Base-by-base conservation (phyloP, 2,797 vertebrate genomes). In the Melanogrammus aeglefinus region DNA sequence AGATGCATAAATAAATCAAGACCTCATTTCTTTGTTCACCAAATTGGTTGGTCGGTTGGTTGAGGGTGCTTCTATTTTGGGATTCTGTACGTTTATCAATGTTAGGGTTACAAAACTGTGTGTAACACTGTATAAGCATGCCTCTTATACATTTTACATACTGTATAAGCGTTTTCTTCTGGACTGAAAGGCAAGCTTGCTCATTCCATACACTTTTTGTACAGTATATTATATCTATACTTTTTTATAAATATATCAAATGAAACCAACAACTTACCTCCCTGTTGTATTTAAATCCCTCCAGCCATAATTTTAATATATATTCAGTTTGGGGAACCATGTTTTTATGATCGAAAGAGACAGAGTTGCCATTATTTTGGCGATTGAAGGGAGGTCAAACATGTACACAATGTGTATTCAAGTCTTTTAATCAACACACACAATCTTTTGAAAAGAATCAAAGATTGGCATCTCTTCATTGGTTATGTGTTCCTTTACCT, bases 271-370 rank as follows among this genome's bases (percentile, higher is more conserved):
- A 63, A 63, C n/a, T 69, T 69, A 63, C 57, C 21, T 63, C 57
- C 57, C 57, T 24, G 57, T 6, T 24, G 57, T 63, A 69, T 69
- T 69, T 69, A 27, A 10, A 69, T 69, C 63, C 24, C 63, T 69
- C 63, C n/a, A 69, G 24, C 63, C 63, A 69, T 69, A 69, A 69
- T 69, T 69, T 69, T 69, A 69, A 69, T 69, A 69, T 69, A 69
- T 69, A 69, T 69, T 27, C 63, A 24, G 57, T 63, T 63, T 9
- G 57, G 57, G n/a, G 63, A 27, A 69, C 1, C 3, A 69, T 69
- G 57, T 66, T 66, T 24, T 66, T 66, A 66, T 21, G 21, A 66
- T 66, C 57, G 27, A 7, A 27, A 66, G 57, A 27, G 57, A 66
- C 57, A 66, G 2, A 27, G 57, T 66, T 27, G 57, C 57, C 57